phyloP scores from a whole-genome alignment of 2,113 vertebrate genomes.

The Hypocryptadius cinnamomeus region DNA sequence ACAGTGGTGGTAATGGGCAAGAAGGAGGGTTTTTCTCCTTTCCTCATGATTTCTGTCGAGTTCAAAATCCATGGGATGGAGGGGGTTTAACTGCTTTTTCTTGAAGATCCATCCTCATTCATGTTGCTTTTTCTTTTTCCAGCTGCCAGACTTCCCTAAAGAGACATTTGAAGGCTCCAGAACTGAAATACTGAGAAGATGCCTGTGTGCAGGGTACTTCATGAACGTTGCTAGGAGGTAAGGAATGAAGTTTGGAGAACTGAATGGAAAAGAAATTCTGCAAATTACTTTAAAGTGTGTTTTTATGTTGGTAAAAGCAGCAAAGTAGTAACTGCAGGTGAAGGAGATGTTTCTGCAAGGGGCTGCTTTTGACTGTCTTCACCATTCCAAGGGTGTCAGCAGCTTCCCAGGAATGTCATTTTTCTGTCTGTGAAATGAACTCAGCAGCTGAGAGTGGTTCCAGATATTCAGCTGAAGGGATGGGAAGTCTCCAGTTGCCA shows the following conservation, averaged over 20 bases:
- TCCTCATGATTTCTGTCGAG: not conserved
- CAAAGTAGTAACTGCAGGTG: not conserved
- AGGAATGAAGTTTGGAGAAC: not conserved
- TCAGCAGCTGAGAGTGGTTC: not conserved
- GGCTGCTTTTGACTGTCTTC: not conserved
- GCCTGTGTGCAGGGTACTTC: conserved; percentile 91
- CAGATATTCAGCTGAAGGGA: not conserved
- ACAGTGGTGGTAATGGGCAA: not conserved
- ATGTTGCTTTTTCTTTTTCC: not conserved
- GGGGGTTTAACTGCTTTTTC: not conserved
- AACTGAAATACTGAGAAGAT: conserved; percentile 84
- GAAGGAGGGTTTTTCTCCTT: not conserved
- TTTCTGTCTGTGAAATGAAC: not conserved
- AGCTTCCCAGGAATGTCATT: not conserved
- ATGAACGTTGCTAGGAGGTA: conserved; percentile 91
- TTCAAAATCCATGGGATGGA: not conserved
- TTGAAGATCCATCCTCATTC: not conserved
- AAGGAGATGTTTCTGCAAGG: not conserved
- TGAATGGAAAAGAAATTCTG: not conserved
- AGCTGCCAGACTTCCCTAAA: conserved; percentile 85
- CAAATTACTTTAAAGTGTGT: not conserved
- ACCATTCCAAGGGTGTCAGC: not conserved
- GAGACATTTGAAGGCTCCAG: conserved; percentile 83
- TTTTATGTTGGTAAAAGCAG: not conserved
- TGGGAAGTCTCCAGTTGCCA: not conserved